These are phyloP conservation scores for Antheraea pernyi DNA, from an alignment of 1,140 invertebrate species.

Conservation along the genomic window DNA sequence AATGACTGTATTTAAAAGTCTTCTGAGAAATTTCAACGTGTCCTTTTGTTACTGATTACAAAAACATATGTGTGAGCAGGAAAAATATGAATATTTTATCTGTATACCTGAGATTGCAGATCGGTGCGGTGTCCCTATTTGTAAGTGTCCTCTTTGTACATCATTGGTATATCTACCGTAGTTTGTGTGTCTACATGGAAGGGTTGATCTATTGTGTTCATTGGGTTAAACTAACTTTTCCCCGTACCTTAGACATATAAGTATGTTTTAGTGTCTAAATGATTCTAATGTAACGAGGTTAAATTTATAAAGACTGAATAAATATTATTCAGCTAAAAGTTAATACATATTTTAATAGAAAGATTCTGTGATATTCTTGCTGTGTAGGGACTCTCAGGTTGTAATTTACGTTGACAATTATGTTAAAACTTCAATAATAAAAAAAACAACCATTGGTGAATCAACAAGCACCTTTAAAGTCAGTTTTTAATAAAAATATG, in stretches of 20 bases:
- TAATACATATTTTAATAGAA: not conserved
- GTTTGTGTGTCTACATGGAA: slow-evolving; percentile 75
- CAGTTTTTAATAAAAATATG: not conserved
- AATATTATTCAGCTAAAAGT: not conserved
- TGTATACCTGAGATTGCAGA: slow-evolving; percentile 75
- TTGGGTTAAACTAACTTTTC: slow-evolving; percentile 79
- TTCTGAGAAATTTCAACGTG: not conserved
- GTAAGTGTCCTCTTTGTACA: slow-evolving; percentile 80
- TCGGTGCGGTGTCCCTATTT: slow-evolving; percentile 72
- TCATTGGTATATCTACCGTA: slow-evolving; percentile 81
- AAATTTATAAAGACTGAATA: not conserved
- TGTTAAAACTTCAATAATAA: not conserved
- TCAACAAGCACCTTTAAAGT: not conserved
- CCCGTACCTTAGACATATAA: slow-evolving; percentile 76
- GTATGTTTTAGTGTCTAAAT: not conserved
- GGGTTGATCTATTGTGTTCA: slow-evolving; percentile 55
- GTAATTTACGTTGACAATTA: not conserved
- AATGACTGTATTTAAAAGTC: not conserved
- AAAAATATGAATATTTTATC: not conserved
- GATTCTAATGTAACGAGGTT: not conserved
- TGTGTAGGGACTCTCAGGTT: too few relatives aligned
- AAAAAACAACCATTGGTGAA: too few relatives aligned
- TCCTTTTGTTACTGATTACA: not conserved
- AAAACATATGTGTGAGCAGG: not conserved
- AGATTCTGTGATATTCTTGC: too few relatives aligned